Evolutionary conservation across 2,888 invertebrate genomes (phyloP).

Genomic region (Dusona sp.): DNA sequence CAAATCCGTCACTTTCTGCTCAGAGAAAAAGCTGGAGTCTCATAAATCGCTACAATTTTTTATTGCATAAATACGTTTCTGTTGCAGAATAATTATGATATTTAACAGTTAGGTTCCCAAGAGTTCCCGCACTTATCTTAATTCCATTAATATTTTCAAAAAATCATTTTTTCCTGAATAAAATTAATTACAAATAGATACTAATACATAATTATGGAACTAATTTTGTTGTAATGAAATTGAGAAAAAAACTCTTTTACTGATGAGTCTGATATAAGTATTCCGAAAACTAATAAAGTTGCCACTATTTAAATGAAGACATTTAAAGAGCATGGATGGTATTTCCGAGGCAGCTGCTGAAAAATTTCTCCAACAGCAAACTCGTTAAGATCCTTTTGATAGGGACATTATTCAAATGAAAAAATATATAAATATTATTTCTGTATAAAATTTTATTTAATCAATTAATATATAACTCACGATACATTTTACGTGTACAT

Average conservation of each 20-base stretch:
- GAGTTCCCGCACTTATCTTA: not conserved
- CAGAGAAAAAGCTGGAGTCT: not conserved
- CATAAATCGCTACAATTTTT: not conserved
- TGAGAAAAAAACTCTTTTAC: not conserved
- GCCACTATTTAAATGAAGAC: not conserved
- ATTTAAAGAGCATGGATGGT: not conserved
- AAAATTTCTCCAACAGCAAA: constrained; percentile 12
- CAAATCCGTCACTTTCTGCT: not conserved
- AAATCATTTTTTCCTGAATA: not conserved
- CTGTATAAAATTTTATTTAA: not conserved
- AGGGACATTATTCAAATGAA: constrained; percentile 32
- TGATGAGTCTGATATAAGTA: not conserved
- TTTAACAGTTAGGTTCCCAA: not conserved
- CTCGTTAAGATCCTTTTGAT: constrained; percentile 36
- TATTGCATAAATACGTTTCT: not conserved
- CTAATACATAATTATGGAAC: no score
- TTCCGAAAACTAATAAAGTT: not conserved
- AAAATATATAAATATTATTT: not conserved
- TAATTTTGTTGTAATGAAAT: not conserved
- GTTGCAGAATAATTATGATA: not conserved
- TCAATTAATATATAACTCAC: constrained; percentile 11
- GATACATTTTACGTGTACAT: constrained; percentile 4
- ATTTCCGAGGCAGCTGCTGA: constrained; percentile 35
- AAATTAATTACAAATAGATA: not conserved
- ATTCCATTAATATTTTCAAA: not conserved